Evolutionary conservation across 37 sponge, comb jelly and placozoan genomes (phyloP).

Genomic region (Axinella damicornis): DNA sequence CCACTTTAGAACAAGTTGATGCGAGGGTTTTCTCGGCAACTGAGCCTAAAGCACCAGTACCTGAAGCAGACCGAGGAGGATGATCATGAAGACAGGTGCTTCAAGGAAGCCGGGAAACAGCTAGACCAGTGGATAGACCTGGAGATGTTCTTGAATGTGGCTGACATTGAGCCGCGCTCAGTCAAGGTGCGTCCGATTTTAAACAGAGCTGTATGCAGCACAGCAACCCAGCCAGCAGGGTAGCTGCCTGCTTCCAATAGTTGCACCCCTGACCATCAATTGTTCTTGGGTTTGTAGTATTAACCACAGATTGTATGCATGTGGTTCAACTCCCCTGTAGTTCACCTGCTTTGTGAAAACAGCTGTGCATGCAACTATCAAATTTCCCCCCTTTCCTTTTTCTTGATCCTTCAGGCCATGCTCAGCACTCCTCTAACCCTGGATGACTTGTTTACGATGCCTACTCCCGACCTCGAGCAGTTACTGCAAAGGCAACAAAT

Average conservation of each 20-base stretch:
- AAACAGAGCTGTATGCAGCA: too few relatives aligned
- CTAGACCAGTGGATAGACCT: constrained; percentile 49
- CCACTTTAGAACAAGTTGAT: constrained; percentile 55
- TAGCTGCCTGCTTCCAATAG: too few relatives aligned
- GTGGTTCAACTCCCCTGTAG: neutral
- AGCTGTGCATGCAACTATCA: too few relatives aligned
- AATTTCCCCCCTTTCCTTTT: neutral
- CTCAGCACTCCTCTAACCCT: constrained; percentile 16
- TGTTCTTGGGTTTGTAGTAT: neutral
- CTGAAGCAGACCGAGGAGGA: constrained; percentile 6
- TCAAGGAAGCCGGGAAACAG: constrained; percentile 25
- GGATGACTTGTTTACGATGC: constrained; percentile 28
- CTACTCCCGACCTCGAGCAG: constrained; percentile 27
- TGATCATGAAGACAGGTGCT: neutral
- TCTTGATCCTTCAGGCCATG: constrained; percentile 6
- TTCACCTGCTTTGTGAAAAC: neutral
- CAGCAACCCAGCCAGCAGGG: too few relatives aligned
- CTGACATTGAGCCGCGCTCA: constrained; percentile 28
- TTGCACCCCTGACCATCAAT: too few relatives aligned
- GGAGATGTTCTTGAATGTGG: constrained; percentile 49
- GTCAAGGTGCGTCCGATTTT: constrained; percentile 9
- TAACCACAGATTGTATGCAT: neutral
- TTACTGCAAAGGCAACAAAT: constrained; percentile 22
- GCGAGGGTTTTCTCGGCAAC: constrained; percentile 66
- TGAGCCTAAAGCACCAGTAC: constrained; percentile 59